Percentiles rank a stretch among this genome's conserved stretches.
Evolutionary conservation across 1,140 invertebrate genomes (phyloP).

Genomic region (Asbolus verrucosus): DNA sequence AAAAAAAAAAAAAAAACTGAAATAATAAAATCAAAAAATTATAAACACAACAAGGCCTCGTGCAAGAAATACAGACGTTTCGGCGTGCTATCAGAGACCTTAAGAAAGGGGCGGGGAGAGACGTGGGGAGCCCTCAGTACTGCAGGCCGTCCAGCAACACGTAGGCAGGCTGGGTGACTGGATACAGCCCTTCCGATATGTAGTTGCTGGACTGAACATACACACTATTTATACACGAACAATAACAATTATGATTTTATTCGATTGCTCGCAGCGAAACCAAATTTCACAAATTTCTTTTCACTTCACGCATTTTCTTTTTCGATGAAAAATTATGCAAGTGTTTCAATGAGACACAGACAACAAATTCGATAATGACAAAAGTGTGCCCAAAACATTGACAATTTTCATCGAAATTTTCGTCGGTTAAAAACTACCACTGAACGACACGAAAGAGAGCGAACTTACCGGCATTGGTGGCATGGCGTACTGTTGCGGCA

Average conservation of each 20-base stretch:
- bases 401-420: no score
- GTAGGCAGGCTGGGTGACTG: slow-evolving; percentile 63
- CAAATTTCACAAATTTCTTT: slow-evolving; percentile 5
- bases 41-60: slow-evolving; percentile 41
- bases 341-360: no score
- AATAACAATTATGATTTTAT: slow-evolving; percentile 40
- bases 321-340: not conserved
- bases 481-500: slow-evolving; percentile 64
- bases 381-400: no score
- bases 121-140: slow-evolving; percentile 63
- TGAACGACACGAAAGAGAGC: not conserved
- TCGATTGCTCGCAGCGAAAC: slow-evolving; percentile 30
- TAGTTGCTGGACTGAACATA: slow-evolving; percentile 64
- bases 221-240: slow-evolving; percentile 44
- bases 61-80: slow-evolving; percentile 40
- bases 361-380: no score
- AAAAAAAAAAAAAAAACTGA: slow-evolving; percentile 31
- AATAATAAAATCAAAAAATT: no score
- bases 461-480: slow-evolving; percentile 63
- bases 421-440: no score
- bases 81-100: slow-evolving; percentile 55
- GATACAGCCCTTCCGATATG: slow-evolving; percentile 64
- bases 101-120: slow-evolving; percentile 59
- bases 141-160: slow-evolving; percentile 65
- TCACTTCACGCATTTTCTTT: no score